Evolutionary conservation across 2,888 invertebrate species (phyloP), one percentile per base, ranked within the genome.

Genomic region (Liposcelis brunnea): DNA sequence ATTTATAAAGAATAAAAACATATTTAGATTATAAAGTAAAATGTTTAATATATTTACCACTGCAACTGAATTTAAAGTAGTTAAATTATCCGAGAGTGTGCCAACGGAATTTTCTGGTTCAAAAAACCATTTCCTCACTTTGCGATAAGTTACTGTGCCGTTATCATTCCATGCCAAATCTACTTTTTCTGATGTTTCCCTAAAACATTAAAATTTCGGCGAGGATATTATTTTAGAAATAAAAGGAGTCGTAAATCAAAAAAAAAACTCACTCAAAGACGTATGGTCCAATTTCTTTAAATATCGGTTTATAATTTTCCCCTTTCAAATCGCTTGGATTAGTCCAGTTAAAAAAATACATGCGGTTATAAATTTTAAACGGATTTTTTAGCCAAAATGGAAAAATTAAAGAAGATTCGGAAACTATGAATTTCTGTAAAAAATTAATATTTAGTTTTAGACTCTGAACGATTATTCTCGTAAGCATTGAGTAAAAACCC

Each of bases 321-420:
- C 75, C 70, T 10, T 40, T 50, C 2, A 75, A 69, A 12, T 80
- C 74, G 6, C 75, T 64, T 0, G 74, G 66, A 60, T 89, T 87
- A 1, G 79, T 80, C 69, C 85, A 81, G 60, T 87, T 83, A 57
- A 78, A 87, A 57, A 87, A 63, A 57, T 72, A 73, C 26, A 26
- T 26, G 8, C 26, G 26, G 8, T 26, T 8, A 4, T 8, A 8
- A 26, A 26, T 26, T 26, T 26, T 26, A 6, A 26, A 6, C 8
- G 26, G 26, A 26, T 26, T 26, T 8, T 26, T 26, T 26, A 26
- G 4, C 26, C 26, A 26, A 26, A 6, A 26, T 26, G 26, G 26
- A 26, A 6, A 26, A 26, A 26, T 26, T 8, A 26, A 6, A 6
- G 26, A 26, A 4, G 26, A 26, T 8, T 26, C 8, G 8, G 26